Conservation (phyloP, 2,797 vertebrate genomes). For the Enteromius unitaeniatus region DNA sequence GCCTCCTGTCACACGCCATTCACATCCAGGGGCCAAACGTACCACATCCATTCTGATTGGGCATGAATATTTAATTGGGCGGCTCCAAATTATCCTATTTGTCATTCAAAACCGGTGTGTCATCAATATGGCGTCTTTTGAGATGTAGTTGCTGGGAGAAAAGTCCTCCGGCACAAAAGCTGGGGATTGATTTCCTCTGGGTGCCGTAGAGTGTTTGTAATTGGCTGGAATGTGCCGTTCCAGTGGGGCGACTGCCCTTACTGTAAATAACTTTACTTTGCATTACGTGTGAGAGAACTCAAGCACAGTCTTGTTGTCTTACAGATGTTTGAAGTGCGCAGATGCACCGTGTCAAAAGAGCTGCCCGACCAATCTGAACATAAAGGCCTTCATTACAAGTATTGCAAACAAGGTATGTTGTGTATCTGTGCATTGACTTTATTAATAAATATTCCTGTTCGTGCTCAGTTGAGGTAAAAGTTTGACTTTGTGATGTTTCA, state of each 20-base stretch:
- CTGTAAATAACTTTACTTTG: conserved; percentile 46
- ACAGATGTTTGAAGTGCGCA: conserved; percentile 92
- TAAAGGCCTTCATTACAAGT: conserved; percentile 95
- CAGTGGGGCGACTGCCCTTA: conserved; percentile 87
- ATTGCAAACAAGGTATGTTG: conserved; percentile 90
- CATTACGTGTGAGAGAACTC: conserved; percentile 61
- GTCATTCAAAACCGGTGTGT: conserved; percentile 75
- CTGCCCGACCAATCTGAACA: conserved; percentile 93
- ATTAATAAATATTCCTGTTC: not conserved
- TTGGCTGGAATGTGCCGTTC: conserved; percentile 93
- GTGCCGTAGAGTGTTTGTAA: conserved; percentile 40
- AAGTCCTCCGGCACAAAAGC: conserved; percentile 52
- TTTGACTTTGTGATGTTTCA: not conserved
- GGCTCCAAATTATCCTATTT: conserved; percentile 71
- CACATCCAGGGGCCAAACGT: conserved; percentile 57
- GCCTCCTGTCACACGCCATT: conserved; percentile 54
- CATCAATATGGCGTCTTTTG: conserved; percentile 69
- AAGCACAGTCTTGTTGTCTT: conserved; percentile 58
- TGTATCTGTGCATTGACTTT: not conserved
- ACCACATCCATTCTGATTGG: conserved; percentile 73
- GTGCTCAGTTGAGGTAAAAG: not conserved
- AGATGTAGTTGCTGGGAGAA: conserved; percentile 56
- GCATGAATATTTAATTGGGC: conserved; percentile 78
- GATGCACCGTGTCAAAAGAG: conserved; percentile 98
- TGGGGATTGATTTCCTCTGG: conserved; percentile 49